These are phyloP conservation scores for Pyrgilauda ruficollis DNA, from an alignment of 2,113 vertebrate species.

Conservation along the genomic window DNA sequence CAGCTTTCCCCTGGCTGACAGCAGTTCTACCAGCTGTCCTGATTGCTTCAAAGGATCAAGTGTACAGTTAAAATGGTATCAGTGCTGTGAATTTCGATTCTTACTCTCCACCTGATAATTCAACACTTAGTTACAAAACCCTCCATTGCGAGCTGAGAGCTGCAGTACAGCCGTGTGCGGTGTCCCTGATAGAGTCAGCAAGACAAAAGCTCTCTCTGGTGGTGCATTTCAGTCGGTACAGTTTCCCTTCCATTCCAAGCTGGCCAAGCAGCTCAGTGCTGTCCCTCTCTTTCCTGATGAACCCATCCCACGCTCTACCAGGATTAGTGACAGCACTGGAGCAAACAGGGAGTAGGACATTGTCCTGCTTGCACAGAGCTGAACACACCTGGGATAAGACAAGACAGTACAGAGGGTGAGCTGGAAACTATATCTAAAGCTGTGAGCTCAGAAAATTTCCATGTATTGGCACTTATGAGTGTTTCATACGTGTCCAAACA, in stretches of 20 bases:
- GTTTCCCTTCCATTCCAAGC: neutral
- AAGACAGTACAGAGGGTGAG: neutral
- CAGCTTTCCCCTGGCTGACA: neutral
- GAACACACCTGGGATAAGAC: neutral
- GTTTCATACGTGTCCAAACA: neutral
- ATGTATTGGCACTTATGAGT: neutral
- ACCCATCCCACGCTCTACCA: neutral
- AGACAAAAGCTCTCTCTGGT: slow-evolving; percentile 24
- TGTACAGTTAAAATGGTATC: neutral
- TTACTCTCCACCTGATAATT: neutral
- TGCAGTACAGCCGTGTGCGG: accelerated
- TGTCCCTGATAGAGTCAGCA: accelerated
- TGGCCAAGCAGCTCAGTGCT: accelerated
- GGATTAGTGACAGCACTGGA: neutral
- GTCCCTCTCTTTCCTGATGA: neutral
- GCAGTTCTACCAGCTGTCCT: neutral
- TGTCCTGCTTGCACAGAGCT: neutral
- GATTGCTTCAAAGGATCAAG: neutral
- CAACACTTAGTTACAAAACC: neutral
- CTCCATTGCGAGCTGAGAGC: neutral
- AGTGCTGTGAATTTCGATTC: neutral
- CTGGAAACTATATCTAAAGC: neutral
- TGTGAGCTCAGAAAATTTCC: neutral
- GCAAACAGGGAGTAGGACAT: neutral
- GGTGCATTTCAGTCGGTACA: neutral